A percentile compares a stretch with the other conserved stretches of the same genome.
phyloP scores from a whole-genome alignment of 2,113 vertebrate species.

The Cynopterus brachyotis region DNA sequence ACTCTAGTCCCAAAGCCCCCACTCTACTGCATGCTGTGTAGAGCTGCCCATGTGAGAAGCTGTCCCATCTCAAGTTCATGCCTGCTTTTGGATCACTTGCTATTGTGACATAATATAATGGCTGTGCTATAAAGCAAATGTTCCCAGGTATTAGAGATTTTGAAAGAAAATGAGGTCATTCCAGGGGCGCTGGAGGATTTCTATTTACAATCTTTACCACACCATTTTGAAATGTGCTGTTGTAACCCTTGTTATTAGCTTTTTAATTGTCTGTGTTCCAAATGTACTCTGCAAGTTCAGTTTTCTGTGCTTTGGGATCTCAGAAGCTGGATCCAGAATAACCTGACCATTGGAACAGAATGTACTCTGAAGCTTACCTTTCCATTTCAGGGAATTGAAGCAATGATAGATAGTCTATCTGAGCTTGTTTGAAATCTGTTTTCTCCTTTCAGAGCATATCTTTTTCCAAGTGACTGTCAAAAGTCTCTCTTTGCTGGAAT shows the following conservation, averaged over 20 bases:
- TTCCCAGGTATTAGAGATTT: neutral
- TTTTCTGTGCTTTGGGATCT: neutral
- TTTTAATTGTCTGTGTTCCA: neutral
- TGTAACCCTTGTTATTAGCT: neutral
- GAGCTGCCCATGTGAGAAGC: neutral
- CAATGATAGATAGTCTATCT: neutral
- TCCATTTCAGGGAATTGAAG: slow-evolving; percentile 31
- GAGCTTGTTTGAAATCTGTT: slow-evolving; percentile 12
- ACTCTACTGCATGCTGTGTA: neutral
- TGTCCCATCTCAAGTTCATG: neutral
- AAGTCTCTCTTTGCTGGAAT: neutral
- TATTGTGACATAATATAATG: neutral
- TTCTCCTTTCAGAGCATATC: neutral
- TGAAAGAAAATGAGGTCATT: neutral
- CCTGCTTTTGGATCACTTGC: neutral
- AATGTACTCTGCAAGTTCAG: neutral
- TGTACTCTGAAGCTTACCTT: slow-evolving; percentile 29
- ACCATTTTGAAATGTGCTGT: neutral
- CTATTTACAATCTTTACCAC: neutral
- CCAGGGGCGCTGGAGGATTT: neutral
- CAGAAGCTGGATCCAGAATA: neutral
- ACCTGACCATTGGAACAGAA: neutral
- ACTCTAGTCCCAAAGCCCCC: neutral
- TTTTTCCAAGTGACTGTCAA: slow-evolving; percentile 10
- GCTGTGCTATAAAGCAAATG: neutral